Evolutionary conservation across 1,140 invertebrate species (phyloP), one percentile per base, ranked within the genome.

Genomic region (Drosophila parabipectinata): DNA sequence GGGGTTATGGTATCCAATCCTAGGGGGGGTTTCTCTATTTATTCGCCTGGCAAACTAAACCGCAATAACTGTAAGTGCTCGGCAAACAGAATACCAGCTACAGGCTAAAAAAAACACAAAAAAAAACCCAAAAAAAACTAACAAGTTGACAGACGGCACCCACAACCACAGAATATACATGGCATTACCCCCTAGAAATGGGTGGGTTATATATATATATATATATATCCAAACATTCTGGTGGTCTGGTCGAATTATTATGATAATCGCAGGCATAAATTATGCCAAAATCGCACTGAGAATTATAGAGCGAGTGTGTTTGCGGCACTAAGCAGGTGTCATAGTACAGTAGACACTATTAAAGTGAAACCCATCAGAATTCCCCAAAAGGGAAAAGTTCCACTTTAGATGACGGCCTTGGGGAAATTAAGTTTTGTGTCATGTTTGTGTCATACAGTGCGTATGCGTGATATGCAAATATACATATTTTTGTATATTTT

Each of bases 381-480:
- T 8, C 32, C 32, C 8, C 8, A 10, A 34, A 10, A 9, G 4
- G 39, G 10, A 30, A 48, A 61, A 48, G n/a, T 51, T 66, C 81
- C 85, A 28, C 84, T 63, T 55, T 53, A 72, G 69, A 69, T 66
- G 66, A 0, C 76, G 67, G 72, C 82, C 79, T 47, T 87, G 79
- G 82, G 83, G 82, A 87, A 87, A 87, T 87, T 87, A 83, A 88
- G 82, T 88, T 87, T 4, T 81, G 79, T 88, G 82, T 87, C 82
- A 87, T 87, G 75, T 87, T 72, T 83, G 75, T 77, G 83, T 79
- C 82, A 76, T 77, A 55, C 79, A 50, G 47, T 54, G 79, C 79
- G 79, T 82, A 83, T 83, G 79, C 63, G 79, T 79, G 63, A 62
- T 75, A 82, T 82, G 80, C 80, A 82, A 84, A 44, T 44, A 18